Base-by-base conservation (phyloP, 2,113 vertebrate species). In the Martes martes region DNA sequence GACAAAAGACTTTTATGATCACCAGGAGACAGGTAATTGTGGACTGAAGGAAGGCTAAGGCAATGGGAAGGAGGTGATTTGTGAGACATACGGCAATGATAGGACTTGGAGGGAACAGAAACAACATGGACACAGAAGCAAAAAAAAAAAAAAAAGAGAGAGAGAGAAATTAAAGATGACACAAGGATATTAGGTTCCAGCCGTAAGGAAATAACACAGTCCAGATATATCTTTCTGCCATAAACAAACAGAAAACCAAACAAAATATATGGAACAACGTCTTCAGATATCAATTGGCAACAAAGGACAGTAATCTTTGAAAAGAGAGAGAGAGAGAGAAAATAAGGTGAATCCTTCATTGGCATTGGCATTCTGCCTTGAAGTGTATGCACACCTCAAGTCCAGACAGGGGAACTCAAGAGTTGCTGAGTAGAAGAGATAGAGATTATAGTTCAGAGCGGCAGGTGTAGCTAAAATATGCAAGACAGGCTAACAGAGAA, bases 341-440 rank as follows among this genome's bases (percentile, higher is more conserved):
- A 89, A 74, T 73, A 95, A 52, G 76, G 61, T 42, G 73, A 79
- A 73, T 84, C 21, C 47, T 93, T 83, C 80, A 45, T 6, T 16
- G 67, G 45, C 47, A 79, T n/a, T 90, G 89, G 47, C 80, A 80
- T 93, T 88, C 39, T 90, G 67, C 84, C 95, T 92, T 61, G 61
- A 98, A 95, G 67, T 73, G 95, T 92, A 61, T 59, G 31, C 24
- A 81, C 94, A 79, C 45, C 16, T 95, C n/a, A 26, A 36, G 52
- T 52, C 57, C 71, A 57, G 73, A 16, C 24, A 42, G 42, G 7
- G 14, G 63, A 93, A 55, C 11, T 96, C n/a, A 89, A 97, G 73
- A 33, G 19, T 47, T 79, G 84, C 79, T 87, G 33, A 82, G 19
- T 6, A 82, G 50, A 83, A 94, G 24, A 89, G 33, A 61, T 0